Evolutionary conservation across 2,797 vertebrate genomes (phyloP).

Genomic region (Adrianichthys oophorus): DNA sequence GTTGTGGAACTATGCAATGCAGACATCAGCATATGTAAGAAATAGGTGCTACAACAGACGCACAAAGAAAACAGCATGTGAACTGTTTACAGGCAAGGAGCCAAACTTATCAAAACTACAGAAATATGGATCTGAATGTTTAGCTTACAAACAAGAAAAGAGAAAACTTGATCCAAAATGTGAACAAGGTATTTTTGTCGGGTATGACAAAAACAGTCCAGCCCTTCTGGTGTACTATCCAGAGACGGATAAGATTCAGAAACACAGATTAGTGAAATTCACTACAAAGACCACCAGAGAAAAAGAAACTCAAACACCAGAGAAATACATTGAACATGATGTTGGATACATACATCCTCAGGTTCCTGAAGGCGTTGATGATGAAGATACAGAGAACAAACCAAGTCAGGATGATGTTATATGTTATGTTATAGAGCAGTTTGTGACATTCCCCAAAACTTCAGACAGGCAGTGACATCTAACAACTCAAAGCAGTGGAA

Average conservation of each 20-base stretch:
- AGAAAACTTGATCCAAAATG: too few species aligned
- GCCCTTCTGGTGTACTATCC: slow-evolving; percentile 18
- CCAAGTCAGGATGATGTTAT: neutral
- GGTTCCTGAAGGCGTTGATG: neutral
- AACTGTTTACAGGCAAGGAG: too few species aligned
- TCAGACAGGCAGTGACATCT: neutral
- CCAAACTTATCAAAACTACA: too few species aligned
- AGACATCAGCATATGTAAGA: too few species aligned
- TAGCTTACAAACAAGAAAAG: too few species aligned
- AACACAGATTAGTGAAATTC: slow-evolving; percentile 29
- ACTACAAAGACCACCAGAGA: slow-evolving; percentile 7
- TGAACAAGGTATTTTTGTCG: too few species aligned
- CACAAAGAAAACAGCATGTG: too few species aligned
- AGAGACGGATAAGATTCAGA: slow-evolving; percentile 15
- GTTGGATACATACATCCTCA: neutral
- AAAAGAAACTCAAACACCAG: neutral
- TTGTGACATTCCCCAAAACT: neutral
- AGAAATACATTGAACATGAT: neutral
- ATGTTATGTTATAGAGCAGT: slow-evolving; percentile 1
- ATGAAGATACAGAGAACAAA: neutral
- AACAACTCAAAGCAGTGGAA: neutral
- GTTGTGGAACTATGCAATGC: too few species aligned
- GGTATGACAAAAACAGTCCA: slow-evolving; percentile 27
- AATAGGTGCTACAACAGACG: slow-evolving; percentile 9
- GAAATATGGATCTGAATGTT: too few species aligned